Conservation (phyloP, 2,113 vertebrate genomes). For the Forbesichthys agassizii region DNA sequence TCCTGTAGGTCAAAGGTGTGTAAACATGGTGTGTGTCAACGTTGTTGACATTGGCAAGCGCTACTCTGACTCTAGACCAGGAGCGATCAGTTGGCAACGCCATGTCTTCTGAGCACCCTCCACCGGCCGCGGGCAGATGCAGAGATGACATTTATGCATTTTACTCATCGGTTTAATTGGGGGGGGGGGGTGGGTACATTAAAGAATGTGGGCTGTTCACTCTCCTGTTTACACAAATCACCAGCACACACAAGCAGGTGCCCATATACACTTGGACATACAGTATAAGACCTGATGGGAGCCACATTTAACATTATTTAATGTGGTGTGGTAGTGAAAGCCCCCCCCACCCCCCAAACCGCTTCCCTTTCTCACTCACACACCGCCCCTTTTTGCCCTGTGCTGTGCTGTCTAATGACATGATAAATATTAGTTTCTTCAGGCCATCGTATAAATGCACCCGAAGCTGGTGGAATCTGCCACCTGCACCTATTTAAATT, state of each 20-base stretch:
- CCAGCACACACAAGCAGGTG: too few relatives aligned
- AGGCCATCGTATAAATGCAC: conserved; percentile 38
- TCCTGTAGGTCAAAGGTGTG: not conserved
- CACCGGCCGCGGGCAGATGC: conserved; percentile 22
- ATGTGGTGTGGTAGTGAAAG: conserved; percentile 51
- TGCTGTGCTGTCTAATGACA: conserved; percentile 29
- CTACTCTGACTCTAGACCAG: not conserved
- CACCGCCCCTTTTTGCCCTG: conserved; percentile 13
- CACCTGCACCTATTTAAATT: conserved; percentile 13
- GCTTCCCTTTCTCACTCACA: conserved; percentile 5
- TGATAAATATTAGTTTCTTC: conserved; percentile 66
- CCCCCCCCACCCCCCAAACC: conserved; percentile 10
- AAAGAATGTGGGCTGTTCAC: not conserved
- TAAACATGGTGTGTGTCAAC: conserved; percentile 21
- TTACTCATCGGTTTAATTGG: conserved; percentile 49
- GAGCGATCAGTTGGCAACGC: conserved; percentile 5
- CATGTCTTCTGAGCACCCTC: conserved; percentile 18
- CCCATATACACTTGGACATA: conserved; percentile 60
- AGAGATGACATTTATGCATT: conserved; percentile 61
- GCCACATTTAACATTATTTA: conserved; percentile 61
- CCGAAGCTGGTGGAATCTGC: conserved; percentile 34
- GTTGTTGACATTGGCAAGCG: conserved; percentile 15
- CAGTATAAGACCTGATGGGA: conserved; percentile 56
- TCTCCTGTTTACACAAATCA: not conserved
- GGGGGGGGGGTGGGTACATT: conserved; percentile 34